Base-by-base conservation (phyloP, 2,797 vertebrate species). In the Phataginus tetradactyla region DNA sequence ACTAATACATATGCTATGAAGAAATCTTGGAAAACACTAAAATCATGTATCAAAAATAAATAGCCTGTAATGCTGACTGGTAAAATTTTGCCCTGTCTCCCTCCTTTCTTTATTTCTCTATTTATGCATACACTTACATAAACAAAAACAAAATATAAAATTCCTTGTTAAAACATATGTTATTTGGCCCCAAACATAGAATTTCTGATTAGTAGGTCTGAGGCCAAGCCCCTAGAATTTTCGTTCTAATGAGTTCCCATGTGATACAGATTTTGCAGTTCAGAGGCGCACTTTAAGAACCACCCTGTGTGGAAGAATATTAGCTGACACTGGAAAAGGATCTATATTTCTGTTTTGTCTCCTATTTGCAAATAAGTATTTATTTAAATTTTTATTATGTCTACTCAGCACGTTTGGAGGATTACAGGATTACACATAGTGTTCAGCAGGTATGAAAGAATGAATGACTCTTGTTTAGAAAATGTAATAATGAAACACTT, bases 371-470 rank as follows among this genome's bases (percentile, higher is more conserved):
- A 11, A 15, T 29, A 7, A 45, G 32, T 55, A 53, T 23, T n/a
- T 77, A 92, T 32, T 77, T 57, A 21, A 71, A 20, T 61, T 66
- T 80, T 77, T 83, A 87, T 39, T 21, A 34, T 75, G 32, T 74
- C 59, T 51, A 25, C 15, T 57, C 59, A 39, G n/a, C 11, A 42
- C 11, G 20, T n/a, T 34, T 77, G 45, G 79, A 91, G 13, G 8
- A 13, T 55, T 61, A 39, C 25, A 27, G 39, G 32, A 51, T 66
- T 49, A 29, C 8, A 53, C 1, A 13, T 21, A n/a, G 7, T 49
- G 0, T 42, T 92, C 29, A 49, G 5, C 20, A 21, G 23, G 42
- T 6, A 23, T 4, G 1, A 20, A 80, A 37, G 42, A 84, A 66
- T 49, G 13, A 29, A 71, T n/a, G 27, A 21, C 13, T 34, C 64